Evolutionary conservation across 2,113 vertebrate species (phyloP).

Genomic region (Struthio camelus): DNA sequence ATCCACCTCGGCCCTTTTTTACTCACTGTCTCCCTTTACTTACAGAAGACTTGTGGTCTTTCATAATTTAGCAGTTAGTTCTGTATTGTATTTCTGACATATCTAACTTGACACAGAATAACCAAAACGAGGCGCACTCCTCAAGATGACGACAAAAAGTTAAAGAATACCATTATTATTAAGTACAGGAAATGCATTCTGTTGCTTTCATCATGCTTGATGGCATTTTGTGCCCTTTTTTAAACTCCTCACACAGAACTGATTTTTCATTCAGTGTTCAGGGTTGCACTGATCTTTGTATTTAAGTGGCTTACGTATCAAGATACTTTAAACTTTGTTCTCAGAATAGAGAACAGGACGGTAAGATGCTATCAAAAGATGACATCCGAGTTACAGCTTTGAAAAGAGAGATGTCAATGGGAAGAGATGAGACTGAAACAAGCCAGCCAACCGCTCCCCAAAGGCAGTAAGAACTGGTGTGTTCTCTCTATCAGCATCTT

Average conservation of each 20-base stretch:
- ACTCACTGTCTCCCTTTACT: not conserved
- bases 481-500: not conserved
- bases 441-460: not conserved
- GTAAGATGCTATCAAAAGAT: not conserved
- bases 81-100: not conserved
- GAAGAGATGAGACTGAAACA: not conserved
- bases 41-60: not conserved
- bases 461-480: not conserved
- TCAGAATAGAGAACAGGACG: not conserved
- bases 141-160: not conserved
- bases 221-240: not conserved
- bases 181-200: not conserved
- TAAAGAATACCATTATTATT: not conserved
- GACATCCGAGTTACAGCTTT: not conserved
- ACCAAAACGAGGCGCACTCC: not conserved
- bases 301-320: not conserved
- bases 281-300: not conserved
- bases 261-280: rapidly evolving
- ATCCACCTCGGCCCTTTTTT: not conserved
- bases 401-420: not conserved
- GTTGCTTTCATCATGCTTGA: not conserved
- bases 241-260: not conserved
- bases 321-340: not conserved
- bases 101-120: not conserved
- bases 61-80: not conserved